These are phyloP conservation scores for Gorilla gorilla DNA, from an alignment of 2,113 vertebrate genomes.

Conservation along the genomic window DNA sequence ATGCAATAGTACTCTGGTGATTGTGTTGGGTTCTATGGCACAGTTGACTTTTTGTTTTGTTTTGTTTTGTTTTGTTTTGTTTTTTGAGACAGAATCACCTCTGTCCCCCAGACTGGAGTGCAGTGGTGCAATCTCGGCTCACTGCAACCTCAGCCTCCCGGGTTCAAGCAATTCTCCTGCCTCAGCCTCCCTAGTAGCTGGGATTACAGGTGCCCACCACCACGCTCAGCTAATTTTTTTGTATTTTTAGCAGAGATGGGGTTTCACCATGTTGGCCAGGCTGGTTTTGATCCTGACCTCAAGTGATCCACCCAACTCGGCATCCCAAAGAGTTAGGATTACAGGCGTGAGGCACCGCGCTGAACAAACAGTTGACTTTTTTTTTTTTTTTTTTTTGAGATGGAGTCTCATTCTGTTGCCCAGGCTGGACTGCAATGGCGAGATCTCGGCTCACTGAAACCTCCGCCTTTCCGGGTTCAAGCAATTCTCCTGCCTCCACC, in stretches of 20 bases:
- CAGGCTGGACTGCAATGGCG: background rate
- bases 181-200: background rate
- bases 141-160: rapidly evolving
- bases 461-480: background rate
- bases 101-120: background rate
- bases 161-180: background rate
- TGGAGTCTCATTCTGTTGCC: background rate
- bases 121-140: background rate
- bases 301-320: too few relatives aligned
- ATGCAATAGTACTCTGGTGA: background rate
- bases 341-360: too few relatives aligned
- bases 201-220: too few relatives aligned
- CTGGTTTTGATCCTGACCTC: too few relatives aligned
- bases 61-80: background rate
- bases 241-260: too few relatives aligned
- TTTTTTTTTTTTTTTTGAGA: background rate
- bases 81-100: background rate
- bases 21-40: background rate
- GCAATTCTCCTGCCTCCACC: background rate
- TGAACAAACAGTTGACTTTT: background rate
- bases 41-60: too few relatives aligned
- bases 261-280: too few relatives aligned
- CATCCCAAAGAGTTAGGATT: too few relatives aligned
- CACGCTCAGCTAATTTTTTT: too few relatives aligned
- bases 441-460: background rate